A percentile compares a stretch with the other conserved stretches of the same genome.
Conservation (phyloP, 2,113 vertebrate genomes). For the Hucho hucho region DNA sequence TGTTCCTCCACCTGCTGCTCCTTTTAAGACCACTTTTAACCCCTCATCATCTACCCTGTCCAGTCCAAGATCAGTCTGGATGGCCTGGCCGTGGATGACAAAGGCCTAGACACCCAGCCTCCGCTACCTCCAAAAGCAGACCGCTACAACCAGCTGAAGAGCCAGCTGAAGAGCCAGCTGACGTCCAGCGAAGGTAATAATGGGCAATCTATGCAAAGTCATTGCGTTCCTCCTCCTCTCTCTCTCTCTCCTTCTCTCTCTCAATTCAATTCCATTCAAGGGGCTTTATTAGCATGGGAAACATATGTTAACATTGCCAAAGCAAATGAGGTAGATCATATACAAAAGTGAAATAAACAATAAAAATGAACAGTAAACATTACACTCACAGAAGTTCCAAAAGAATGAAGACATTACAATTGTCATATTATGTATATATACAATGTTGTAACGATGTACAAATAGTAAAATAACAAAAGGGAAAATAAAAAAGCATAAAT, state of each 20-base stretch:
- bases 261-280: too few species aligned
- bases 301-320: too few species aligned
- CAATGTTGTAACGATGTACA: too few species aligned
- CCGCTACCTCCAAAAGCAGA: conserved; percentile 90
- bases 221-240: not conserved
- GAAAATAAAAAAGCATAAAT: too few species aligned
- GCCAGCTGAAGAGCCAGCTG: conserved; percentile 82
- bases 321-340: too few species aligned
- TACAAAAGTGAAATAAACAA: too few species aligned
- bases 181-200: conserved; percentile 85
- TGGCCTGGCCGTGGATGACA: conserved; percentile 83
- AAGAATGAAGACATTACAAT: too few species aligned
- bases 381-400: too few species aligned
- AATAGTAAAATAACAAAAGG: too few species aligned
- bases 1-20: not conserved
- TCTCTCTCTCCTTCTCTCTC: not conserved
- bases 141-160: conserved; percentile 87
- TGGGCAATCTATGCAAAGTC: not conserved
- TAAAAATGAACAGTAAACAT: too few species aligned
- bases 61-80: conserved; percentile 95
- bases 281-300: too few species aligned
- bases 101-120: conserved; percentile 80
- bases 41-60: conserved; percentile 7
- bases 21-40: not conserved
- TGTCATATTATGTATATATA: too few species aligned